These are phyloP conservation scores for Accipiter minullus DNA, from an alignment of 2,797 vertebrate genomes.

Conservation along the genomic window DNA sequence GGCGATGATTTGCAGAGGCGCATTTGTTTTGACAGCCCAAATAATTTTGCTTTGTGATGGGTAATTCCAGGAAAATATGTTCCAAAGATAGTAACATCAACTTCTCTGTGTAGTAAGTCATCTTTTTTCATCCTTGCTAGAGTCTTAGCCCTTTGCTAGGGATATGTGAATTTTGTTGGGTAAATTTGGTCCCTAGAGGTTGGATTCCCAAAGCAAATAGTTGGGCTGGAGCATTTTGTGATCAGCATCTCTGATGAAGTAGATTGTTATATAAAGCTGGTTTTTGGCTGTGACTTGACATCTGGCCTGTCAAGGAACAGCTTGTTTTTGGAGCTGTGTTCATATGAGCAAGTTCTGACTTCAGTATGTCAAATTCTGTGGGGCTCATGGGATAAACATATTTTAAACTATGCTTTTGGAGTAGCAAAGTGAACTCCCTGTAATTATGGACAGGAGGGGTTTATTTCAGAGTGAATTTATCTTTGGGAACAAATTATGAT, in stretches of 20 bases:
- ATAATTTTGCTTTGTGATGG: background rate
- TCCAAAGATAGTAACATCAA: background rate
- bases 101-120: background rate
- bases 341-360: background rate
- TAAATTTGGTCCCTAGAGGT: background rate
- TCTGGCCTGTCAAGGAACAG: background rate
- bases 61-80: background rate
- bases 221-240: background rate
- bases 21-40: background rate
- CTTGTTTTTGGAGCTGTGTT: background rate
- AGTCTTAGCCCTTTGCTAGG: background rate
- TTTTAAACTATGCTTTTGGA: background rate
- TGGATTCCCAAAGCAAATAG: background rate
- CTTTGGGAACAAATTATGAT: background rate
- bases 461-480: background rate
- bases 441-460: background rate
- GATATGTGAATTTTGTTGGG: background rate
- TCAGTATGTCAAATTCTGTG: background rate
- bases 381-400: background rate
- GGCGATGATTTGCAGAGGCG: background rate
- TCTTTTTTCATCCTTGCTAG: background rate
- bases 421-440: background rate
- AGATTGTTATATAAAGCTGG: background rate
- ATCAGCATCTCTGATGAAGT: conserved; percentile 4
- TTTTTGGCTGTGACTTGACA: conserved; percentile 12